Evolutionary conservation across 2,113 vertebrate species (phyloP), one percentile per base, ranked within the genome.

Genomic region (Semicossyphus pulcher): DNA sequence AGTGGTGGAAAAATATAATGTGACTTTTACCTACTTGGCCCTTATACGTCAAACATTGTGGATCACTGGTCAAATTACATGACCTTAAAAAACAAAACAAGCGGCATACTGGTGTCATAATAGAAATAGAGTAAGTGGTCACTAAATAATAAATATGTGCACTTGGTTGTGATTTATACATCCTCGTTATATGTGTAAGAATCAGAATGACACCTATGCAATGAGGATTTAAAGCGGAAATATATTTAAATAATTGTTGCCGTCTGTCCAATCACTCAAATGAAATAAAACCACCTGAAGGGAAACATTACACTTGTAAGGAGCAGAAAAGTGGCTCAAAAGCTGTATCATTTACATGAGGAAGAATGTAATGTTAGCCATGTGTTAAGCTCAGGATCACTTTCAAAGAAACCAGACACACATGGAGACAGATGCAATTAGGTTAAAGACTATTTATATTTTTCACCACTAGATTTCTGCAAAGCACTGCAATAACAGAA

Each of bases 331-430:
- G 32, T 21, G 7, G 21, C 21, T 41, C 28, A 56, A 15, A 39
- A 4, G 7, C 42, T 63, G 32, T 10, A 76, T 72, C 29, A 85
- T 52, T 77, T 60, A 72, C 12, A 31, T 12, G 10, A 32, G 49
- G 21, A 39, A 28, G 48, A 72, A 26, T 16, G 63, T 60, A 69
- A 69, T 45, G 18, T 21, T 51, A 51, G 9, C 15, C 25, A 25
- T 21, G 34, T 28, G n/a, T n/a, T n/a, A 51, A 51, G 48, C 7
- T 56, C 14, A 73, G 58, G 49, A 56, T 76, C 48, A 65, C 52
- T 34, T 65, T 69, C 75, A 65, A 34, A 16, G 23, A 54, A 41
- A 37, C 39, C 20, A 52, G 66, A 66, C 6, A 44, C 41, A 36
- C 7, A 2, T 3, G 5, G 12, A 28, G n/a, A 42, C 7, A 25